Evolutionary conservation across 2,888 invertebrate species (phyloP).

Genomic region (Candidula unifasciata): DNA sequence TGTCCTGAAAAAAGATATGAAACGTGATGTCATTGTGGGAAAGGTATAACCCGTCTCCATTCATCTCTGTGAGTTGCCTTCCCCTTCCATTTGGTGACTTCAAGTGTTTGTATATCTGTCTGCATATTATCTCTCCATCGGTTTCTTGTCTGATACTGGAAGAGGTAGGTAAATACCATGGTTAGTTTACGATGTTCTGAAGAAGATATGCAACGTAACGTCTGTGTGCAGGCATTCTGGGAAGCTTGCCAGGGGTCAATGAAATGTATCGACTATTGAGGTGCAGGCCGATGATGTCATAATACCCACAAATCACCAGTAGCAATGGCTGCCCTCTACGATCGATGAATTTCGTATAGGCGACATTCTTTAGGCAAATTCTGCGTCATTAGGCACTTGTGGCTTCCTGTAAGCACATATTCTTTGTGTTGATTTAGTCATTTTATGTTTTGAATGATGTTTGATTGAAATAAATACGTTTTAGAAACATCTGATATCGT

Average conservation of each 20-base stretch:
- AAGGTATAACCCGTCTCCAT: too few species aligned
- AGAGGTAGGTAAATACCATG: too few species aligned
- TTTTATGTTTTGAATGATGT: neutral
- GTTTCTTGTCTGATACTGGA: too few species aligned
- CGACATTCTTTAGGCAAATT: neutral
- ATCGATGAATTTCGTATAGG: neutral
- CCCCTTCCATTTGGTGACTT: too few species aligned
- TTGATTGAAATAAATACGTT: neutral
- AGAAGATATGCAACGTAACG: neutral
- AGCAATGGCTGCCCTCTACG: constrained; percentile 43
- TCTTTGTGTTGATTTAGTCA: neutral
- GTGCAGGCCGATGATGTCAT: constrained; percentile 42
- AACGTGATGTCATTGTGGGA: too few species aligned
- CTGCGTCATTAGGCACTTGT: neutral
- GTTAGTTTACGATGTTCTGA: too few species aligned
- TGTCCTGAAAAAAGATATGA: too few species aligned
- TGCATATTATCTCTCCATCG: too few species aligned
- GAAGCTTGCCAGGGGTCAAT: neutral
- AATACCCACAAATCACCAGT: constrained; percentile 39
- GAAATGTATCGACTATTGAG: constrained; percentile 19
- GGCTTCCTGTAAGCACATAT: neutral
- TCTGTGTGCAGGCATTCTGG: constrained; percentile 11
- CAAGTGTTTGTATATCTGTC: too few species aligned
- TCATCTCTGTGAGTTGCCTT: too few species aligned
- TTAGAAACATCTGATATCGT: too few species aligned